A percentile compares a stretch with the other conserved stretches of the same genome.
phyloP scores from a whole-genome alignment of 2,888 invertebrate genomes.

The Schizaphis graminum region DNA sequence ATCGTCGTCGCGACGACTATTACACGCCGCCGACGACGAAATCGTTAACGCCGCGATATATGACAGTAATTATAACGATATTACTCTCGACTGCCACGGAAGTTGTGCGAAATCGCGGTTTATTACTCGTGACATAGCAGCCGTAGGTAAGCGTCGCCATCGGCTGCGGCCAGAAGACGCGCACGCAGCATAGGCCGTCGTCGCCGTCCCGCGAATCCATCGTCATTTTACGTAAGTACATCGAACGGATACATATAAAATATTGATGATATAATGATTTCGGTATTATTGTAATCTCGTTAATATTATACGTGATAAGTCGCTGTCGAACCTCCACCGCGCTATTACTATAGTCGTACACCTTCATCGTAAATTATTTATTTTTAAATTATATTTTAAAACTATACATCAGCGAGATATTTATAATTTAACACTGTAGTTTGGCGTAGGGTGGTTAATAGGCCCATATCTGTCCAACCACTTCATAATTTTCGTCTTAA shows the following conservation, averaged over 20 bases:
- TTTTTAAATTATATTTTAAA: background rate
- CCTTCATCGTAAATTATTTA: background rate
- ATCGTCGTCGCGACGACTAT: background rate
- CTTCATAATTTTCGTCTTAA: background rate
- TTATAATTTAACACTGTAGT: background rate
- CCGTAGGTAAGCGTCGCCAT: background rate
- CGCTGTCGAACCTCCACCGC: no score
- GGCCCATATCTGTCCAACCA: background rate
- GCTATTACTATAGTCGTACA: background rate
- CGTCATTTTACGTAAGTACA: background rate
- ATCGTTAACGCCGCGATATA: background rate
- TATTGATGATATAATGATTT: background rate
- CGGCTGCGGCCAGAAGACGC: background rate
- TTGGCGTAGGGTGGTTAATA: background rate
- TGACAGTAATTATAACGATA: background rate
- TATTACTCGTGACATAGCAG: background rate
- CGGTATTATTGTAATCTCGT: background rate
- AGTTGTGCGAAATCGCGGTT: background rate
- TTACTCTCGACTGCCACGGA: background rate
- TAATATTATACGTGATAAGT: background rate
- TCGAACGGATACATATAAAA: background rate
- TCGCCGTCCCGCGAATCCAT: background rate
- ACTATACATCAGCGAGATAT: background rate
- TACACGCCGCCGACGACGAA: background rate
- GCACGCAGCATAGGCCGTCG: background rate